Base-by-base conservation (phyloP, 2,888 invertebrate species). In the Theretra japonica region DNA sequence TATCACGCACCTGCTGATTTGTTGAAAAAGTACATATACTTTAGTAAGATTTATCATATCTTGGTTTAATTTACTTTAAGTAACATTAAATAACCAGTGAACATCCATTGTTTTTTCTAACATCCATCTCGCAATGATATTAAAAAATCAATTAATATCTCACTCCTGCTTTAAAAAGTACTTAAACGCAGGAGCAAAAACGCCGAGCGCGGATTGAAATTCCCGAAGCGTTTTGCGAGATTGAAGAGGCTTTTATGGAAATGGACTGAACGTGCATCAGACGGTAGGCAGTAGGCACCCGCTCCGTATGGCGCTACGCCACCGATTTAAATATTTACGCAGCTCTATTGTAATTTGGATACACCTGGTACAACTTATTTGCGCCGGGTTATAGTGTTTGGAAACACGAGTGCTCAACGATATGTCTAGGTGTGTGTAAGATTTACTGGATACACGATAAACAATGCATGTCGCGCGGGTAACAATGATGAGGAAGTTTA, bases 161-260 rank as follows among this genome's bases (percentile, higher is more conserved):
- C 23, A 65, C 48, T 62, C 23, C 23, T 65, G 23, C 19, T 30
- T 25, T 28, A 28, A 60, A 60, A 59, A 59, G 33, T n/a, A 62
- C 30, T 15, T 65, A 41, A 65, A 65, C 41, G 48, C 23, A 23
- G 23, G 48, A 73, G 81, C 75, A 88, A 89, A 91, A 90, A 88
- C 85, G 85, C 86, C 90, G 91, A 93, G 90, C 90, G 88, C 80
- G 90, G 93, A 93, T 94, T 94, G 91, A 92, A 93, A 94, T 94
- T 94, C 94, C 89, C 89, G 86, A 85, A 93, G 86, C 93, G 93
- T 92, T 93, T 91, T 90, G 89, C 87, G 91, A 92, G 93, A 93
- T 93, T 93, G 92, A 94, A 93, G 93, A 93, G 93, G 92, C 93
- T 94, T 94, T 94, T 94, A 94, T 94, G 93, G 92, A 93, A 94